phyloP scores from a whole-genome alignment of 1,140 invertebrate genomes.

The Plectrocnemia conspersa region DNA sequence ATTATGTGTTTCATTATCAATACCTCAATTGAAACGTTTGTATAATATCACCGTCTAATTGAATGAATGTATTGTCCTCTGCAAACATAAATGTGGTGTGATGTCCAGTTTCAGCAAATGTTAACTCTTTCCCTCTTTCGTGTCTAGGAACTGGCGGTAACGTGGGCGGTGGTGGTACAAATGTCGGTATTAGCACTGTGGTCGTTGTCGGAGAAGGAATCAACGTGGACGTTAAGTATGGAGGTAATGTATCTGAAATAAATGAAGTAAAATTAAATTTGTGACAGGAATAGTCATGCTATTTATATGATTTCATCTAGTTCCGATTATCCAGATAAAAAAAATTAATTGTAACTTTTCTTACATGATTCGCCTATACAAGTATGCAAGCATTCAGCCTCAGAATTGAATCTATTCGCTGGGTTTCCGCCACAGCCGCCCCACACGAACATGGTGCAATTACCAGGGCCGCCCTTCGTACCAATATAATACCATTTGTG shows the following conservation, averaged over 20 bases:
- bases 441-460: conserved; percentile 69
- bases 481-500: conserved; percentile 72
- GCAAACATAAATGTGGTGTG: conserved; percentile 81
- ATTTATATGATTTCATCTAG: conserved; percentile 1
- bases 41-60: conserved; percentile 78
- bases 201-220: conserved; percentile 45
- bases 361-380: conserved; percentile 57
- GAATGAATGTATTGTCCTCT: conserved; percentile 81
- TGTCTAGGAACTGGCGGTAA: conserved; percentile 63
- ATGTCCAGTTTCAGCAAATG: conserved; percentile 75
- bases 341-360: conserved; percentile 21
- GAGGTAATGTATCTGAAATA: conserved; percentile 49
- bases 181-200: conserved; percentile 43
- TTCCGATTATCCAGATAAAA: neutral
- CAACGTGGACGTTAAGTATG: conserved; percentile 48
- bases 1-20: conserved; percentile 1
- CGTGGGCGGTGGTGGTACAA: conserved; percentile 44
- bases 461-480: conserved; percentile 38
- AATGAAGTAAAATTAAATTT: neutral
- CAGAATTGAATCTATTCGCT: conserved; percentile 70
- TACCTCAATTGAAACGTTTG: conserved; percentile 80
- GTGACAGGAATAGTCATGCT: neutral
- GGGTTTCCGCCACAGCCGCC: conserved; percentile 73
- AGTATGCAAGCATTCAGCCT: conserved; percentile 63
- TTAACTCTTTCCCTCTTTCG: conserved; percentile 68